Conservation (phyloP, 92 coral and sea anemone genomes). For the Zoanthus solanderi region DNA sequence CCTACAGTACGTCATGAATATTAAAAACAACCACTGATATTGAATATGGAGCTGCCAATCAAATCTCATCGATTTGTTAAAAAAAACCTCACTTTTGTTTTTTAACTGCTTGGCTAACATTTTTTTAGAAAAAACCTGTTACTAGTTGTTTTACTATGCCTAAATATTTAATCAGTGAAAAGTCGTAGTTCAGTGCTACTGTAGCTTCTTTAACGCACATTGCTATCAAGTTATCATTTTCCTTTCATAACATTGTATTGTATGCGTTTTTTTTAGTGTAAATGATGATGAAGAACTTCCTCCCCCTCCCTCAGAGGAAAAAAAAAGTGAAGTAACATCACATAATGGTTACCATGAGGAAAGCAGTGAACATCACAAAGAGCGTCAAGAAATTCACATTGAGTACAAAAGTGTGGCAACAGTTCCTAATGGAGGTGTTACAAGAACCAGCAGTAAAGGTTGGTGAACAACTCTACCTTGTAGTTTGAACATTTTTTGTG, state of each 20-base stretch:
- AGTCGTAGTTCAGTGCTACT: too few species aligned
- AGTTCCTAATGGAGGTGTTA: slow-evolving; percentile 86
- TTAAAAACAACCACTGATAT: too few species aligned
- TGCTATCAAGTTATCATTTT: neutral
- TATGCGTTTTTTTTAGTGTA: neutral
- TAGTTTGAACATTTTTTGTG: neutral
- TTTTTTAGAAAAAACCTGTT: too few species aligned
- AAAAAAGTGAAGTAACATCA: slow-evolving; percentile 36
- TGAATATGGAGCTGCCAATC: too few species aligned
- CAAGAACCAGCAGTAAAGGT: slow-evolving; percentile 83
- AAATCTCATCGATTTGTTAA: too few species aligned
- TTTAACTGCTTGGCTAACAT: too few species aligned
- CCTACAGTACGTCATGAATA: too few species aligned
- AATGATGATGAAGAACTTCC: slow-evolving; percentile 55
- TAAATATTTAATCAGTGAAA: too few species aligned
- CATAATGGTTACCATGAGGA: slow-evolving; percentile 79
- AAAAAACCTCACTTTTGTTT: too few species aligned
- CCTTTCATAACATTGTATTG: neutral
- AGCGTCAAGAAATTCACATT: slow-evolving; percentile 47
- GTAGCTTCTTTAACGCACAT: too few species aligned
- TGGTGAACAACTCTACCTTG: neutral
- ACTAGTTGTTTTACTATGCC: neutral
- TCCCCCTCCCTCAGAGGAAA: slow-evolving; percentile 39
- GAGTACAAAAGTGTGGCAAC: slow-evolving; percentile 67
- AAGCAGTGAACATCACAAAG: slow-evolving; percentile 9